Percentiles rank a stretch among this genome's conserved stretches.
Evolutionary conservation across 2,888 invertebrate genomes (phyloP).

Genomic region (Agonum fuliginosum): DNA sequence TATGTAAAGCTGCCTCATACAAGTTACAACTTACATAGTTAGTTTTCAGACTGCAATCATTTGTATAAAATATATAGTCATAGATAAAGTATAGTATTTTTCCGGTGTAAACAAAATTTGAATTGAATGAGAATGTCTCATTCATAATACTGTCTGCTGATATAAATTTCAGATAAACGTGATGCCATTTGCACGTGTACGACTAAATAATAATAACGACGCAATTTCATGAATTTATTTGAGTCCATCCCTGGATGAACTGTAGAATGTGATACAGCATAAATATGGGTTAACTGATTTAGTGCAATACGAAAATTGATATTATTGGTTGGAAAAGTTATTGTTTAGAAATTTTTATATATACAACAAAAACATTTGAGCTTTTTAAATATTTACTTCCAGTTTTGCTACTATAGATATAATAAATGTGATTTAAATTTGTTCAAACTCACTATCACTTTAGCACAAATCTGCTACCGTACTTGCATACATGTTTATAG

Average conservation of each 20-base stretch:
- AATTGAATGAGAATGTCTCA: no score
- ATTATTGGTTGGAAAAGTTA: not conserved
- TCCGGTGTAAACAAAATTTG: no score
- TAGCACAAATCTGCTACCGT: conserved; percentile 17
- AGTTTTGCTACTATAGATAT: conserved; percentile 19
- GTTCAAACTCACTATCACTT: conserved; percentile 2
- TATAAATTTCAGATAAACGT: no score
- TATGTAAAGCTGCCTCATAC: no score
- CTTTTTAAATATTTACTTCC: conserved; percentile 35
- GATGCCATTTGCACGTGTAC: no score
- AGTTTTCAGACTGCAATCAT: no score
- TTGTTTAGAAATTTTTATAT: conserved; percentile 10
- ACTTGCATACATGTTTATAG: conserved; percentile 1
- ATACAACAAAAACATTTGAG: conserved; percentile 12
- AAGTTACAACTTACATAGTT: no score
- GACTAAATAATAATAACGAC: no score
- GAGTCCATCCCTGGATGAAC: not conserved
- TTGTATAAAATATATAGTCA: no score
- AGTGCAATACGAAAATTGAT: conserved; percentile 21
- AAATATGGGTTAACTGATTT: conserved; percentile 3
- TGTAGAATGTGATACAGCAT: conserved; percentile 21
- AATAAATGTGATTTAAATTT: conserved; percentile 31
- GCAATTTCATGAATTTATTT: not conserved
- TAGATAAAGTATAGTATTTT: no score
- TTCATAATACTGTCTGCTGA: no score